These are phyloP conservation scores for Simalia tracyae DNA, from an alignment of 2,797 vertebrate species.

Conservation along the genomic window DNA sequence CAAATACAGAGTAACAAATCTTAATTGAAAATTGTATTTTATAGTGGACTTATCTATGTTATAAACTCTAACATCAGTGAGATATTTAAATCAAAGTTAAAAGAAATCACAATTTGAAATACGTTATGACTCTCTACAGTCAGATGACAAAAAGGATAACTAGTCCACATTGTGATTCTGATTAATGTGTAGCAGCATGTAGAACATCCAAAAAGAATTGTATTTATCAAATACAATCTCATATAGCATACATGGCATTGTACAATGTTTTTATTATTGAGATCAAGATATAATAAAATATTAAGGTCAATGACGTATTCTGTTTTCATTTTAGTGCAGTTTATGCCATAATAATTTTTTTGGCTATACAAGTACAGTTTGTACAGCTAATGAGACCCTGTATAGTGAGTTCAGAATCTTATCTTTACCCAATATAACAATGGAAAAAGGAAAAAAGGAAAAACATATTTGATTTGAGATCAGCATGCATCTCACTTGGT, in stretches of 20 bases:
- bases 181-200: background rate
- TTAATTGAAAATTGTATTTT: background rate
- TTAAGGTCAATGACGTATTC: background rate
- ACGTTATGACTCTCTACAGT: background rate
- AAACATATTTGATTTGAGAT: background rate
- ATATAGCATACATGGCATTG: background rate
- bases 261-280: background rate
- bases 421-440: conserved; percentile 28
- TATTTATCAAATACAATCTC: conserved; percentile 2
- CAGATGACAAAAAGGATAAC: background rate
- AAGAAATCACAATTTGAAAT: conserved; percentile 2
- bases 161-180: background rate
- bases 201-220: background rate
- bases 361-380: background rate
- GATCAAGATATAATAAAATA: background rate
- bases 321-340: background rate
- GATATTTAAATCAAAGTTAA: background rate
- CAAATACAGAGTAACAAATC: background rate
- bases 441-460: background rate
- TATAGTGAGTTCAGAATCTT: background rate
- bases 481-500: background rate
- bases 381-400: background rate
- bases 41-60: background rate
- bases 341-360: conserved; percentile 8
- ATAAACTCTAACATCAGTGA: background rate